These are phyloP conservation scores for Melolontha melolontha DNA, from an alignment of 2,888 invertebrate genomes.

Conservation along the genomic window DNA sequence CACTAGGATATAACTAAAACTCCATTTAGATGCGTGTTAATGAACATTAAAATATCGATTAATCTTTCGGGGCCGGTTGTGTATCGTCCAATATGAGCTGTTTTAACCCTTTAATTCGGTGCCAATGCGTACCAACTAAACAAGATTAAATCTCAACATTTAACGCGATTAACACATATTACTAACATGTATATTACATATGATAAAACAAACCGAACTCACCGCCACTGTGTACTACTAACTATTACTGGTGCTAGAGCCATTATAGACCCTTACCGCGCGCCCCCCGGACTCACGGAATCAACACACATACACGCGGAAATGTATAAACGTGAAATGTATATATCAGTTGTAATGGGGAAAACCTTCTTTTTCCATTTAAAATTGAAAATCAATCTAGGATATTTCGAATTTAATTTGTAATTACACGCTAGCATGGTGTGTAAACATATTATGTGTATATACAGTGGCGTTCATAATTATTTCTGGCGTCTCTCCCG, in stretches of 20 bases:
- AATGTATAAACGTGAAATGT: not conserved
- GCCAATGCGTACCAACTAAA: constrained; percentile 63
- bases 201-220: constrained; percentile 36
- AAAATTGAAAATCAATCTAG: constrained; percentile 40
- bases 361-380: constrained; percentile 5
- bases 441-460: not conserved
- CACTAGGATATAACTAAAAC: constrained; percentile 37
- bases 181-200: constrained; percentile 37
- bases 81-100: constrained; percentile 42
- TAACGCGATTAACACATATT: constrained; percentile 58
- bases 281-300: not conserved
- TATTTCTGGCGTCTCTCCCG: no score
- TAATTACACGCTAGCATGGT: constrained; percentile 34
- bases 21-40: constrained; percentile 55
- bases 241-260: no score
- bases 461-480: not conserved
- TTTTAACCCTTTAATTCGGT: constrained; percentile 60
- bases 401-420: constrained; percentile 38
- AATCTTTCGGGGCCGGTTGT: constrained; percentile 57
- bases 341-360: not conserved
- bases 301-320: not conserved
- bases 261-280: not conserved
- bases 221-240: constrained; percentile 14
- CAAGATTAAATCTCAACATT: constrained; percentile 62
- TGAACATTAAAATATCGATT: constrained; percentile 62